phyloP scores from a whole-genome alignment of 1,140 invertebrate genomes.

The Hormaphis cornu region DNA sequence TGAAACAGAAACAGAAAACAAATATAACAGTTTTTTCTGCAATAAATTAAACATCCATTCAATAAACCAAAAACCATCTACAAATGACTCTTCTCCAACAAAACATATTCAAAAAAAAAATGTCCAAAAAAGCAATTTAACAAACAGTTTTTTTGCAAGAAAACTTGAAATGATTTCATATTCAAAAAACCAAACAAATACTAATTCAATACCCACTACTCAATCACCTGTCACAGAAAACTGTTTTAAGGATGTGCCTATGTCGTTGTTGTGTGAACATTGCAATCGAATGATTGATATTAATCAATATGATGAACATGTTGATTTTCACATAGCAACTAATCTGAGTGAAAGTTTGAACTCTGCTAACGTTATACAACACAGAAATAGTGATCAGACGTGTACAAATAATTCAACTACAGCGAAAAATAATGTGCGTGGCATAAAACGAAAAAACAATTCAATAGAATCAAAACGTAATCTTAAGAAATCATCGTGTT shows the following conservation, averaged over 20 bases:
- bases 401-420: background rate
- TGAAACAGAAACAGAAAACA: background rate
- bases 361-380: background rate
- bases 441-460: background rate
- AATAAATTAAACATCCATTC: no score
- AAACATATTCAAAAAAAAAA: background rate
- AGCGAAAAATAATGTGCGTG: background rate
- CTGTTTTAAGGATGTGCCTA: background rate
- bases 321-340: slow-evolving; percentile 37
- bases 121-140: background rate
- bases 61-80: background rate
- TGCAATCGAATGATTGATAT: slow-evolving; percentile 34
- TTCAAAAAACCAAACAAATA: background rate
- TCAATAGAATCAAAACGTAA: background rate
- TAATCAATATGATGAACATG: slow-evolving; percentile 34
- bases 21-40: background rate
- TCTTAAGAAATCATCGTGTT: background rate
- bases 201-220: background rate
- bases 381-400: background rate
- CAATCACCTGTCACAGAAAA: background rate
- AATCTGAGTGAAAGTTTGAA: slow-evolving; percentile 35
- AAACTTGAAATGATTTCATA: slow-evolving; percentile 8
- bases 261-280: slow-evolving; percentile 28
- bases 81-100: background rate
- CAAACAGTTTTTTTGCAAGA: background rate